Percentiles rank a stretch among this genome's conserved stretches.
phyloP scores from a whole-genome alignment of 2,797 vertebrate genomes.

The Chloroceryle inda region DNA sequence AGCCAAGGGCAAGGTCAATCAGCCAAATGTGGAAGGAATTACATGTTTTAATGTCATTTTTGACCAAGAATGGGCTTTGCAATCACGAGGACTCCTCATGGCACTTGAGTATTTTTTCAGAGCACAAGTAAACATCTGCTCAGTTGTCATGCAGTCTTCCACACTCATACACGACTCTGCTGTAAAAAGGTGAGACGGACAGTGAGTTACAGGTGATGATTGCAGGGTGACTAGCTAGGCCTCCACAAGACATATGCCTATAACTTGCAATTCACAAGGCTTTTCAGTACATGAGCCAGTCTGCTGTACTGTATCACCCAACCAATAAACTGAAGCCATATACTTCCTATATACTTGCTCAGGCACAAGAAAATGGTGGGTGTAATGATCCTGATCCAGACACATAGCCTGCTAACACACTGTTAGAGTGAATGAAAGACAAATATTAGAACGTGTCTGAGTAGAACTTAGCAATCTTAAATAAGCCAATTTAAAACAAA shows the following conservation, averaged over 20 bases:
- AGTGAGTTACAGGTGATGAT: neutral
- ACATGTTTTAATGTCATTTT: neutral
- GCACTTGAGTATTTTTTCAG: neutral
- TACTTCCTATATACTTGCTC: neutral
- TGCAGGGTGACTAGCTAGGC: neutral
- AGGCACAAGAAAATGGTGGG: neutral
- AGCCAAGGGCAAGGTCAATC: conserved; percentile 1
- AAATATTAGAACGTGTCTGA: neutral
- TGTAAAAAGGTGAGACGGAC: neutral
- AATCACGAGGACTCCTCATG: neutral
- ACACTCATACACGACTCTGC: accelerated
- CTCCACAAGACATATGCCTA: neutral
- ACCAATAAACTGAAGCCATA: neutral
- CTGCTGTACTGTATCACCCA: neutral
- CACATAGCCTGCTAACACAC: neutral
- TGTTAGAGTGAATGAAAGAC: neutral
- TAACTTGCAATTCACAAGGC: neutral
- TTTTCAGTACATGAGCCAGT: neutral
- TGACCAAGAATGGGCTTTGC: neutral
- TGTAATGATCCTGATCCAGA: neutral
- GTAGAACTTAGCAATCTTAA: neutral
- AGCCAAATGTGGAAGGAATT: neutral
- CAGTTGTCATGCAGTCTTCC: neutral
- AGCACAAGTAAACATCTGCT: neutral
- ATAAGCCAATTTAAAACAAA: accelerated